Base-by-base conservation (phyloP, 1,140 invertebrate genomes). In the Ceratitis capitata region DNA sequence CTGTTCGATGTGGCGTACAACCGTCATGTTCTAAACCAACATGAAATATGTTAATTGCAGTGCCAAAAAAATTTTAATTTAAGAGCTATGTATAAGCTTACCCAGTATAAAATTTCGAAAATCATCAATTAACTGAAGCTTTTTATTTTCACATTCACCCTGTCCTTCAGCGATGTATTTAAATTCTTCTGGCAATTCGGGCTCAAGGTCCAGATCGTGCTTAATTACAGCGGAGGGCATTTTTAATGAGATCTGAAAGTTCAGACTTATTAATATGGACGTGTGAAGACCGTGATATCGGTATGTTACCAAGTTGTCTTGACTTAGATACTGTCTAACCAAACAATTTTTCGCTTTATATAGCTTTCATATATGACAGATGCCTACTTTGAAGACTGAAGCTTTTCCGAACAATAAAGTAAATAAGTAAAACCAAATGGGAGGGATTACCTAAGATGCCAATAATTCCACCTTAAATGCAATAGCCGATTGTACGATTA, bases 91-190 rank as follows among this genome's bases (percentile, higher is more conserved):
- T 61, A 16, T 3, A 61, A 29, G 29, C 92, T 92, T 92, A 97
- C 96, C 95, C 89, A 95, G 95, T 88, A 97, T 96, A 93, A 96
- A 94, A 88, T 95, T 95, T 42, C 95, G 92, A 14, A 97, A 93
- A 86, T 96, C 95, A 84, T 95, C 93, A 85, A 95, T 87, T 29
- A 89, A 86, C 84, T 92, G 85, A 12, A 87, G 86, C 85, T 91
- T 91, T 5, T 90, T 86, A 88, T 94, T 90, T 87, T 93, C 90
- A 92, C 94, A 92, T 93, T 95, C 92, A 88, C 93, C 92, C 92
- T 94, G 49, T 92, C 93, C n/a, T 45, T 83, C 58, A 1, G 91
- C 91, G 47, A 90, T 85, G 14, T 86, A 64, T 3, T 86, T 86
- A 32, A 92, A 87, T 19, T 88, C 61, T n/a, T 89, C 88, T 10